A percentile compares a stretch with the other conserved stretches of the same genome.
These are phyloP conservation scores for Drosophila malerkotliana DNA, from an alignment of 1,140 invertebrate species.

Conservation along the genomic window DNA sequence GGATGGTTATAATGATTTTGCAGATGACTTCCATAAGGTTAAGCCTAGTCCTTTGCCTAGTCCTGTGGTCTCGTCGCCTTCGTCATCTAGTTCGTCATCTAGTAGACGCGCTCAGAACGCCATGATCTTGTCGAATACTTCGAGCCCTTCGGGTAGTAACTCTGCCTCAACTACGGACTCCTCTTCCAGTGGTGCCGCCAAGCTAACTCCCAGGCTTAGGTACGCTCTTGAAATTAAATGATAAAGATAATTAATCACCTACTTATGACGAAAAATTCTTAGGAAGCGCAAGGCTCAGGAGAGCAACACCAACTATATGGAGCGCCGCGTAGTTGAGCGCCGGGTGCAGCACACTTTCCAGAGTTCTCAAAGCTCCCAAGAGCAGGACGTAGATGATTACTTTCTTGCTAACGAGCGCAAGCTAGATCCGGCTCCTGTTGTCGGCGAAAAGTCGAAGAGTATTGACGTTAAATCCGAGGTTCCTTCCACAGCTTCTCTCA, in stretches of 20 bases:
- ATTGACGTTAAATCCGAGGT: too few relatives aligned
- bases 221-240: not conserved
- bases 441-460: too few relatives aligned
- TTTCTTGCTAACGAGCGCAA: not conserved
- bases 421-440: not conserved
- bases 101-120: too few relatives aligned
- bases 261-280: not conserved
- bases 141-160: not conserved
- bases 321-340: slow-evolving; percentile 44
- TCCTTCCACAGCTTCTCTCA: not conserved
- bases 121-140: not conserved
- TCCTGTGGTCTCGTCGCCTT: too few relatives aligned
- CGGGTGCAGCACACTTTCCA: slow-evolving; percentile 38
- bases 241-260: too few relatives aligned
- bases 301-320: slow-evolving; percentile 26
- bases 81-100: too few relatives aligned
- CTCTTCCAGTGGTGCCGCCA: not conserved
- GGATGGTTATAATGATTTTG: slow-evolving; percentile 2
- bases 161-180: not conserved
- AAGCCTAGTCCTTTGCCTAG: too few relatives aligned
- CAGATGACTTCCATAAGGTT: not conserved
- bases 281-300: slow-evolving; percentile 44
- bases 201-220: slow-evolving; percentile 29
- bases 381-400: slow-evolving; percentile 11
- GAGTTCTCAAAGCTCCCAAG: slow-evolving; percentile 61